Conservation (phyloP, 2,888 invertebrate genomes). For the Folsomia candida region DNA sequence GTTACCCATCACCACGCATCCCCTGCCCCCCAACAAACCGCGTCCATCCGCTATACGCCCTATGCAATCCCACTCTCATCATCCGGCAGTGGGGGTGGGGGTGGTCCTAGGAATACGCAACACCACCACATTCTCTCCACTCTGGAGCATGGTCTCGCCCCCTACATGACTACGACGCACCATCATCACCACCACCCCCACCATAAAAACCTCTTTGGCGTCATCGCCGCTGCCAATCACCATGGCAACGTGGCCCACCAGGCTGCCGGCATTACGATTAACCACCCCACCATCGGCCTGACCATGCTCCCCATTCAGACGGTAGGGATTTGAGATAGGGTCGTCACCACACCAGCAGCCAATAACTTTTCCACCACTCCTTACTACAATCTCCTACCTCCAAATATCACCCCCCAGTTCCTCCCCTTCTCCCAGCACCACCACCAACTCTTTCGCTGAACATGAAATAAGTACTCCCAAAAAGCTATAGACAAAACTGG, state of each 20-base stretch:
- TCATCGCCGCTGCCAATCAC: conserved; percentile 47
- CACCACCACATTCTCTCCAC: conserved; percentile 66
- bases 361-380: neutral
- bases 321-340: conserved; percentile 48
- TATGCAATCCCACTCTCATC: conserved; percentile 53
- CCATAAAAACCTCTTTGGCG: conserved; percentile 51
- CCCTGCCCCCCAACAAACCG: too few species aligned
- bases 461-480: too few species aligned
- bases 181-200: too few species aligned
- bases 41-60: conserved; percentile 52
- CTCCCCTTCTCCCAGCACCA: neutral
- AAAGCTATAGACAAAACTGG: too few species aligned
- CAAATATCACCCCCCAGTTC: neutral
- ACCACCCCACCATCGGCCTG: conserved; percentile 50
- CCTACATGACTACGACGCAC: conserved; percentile 51
- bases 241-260: conserved; percentile 24
- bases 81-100: conserved; percentile 58
- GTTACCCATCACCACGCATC: conserved; percentile 51
- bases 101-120: too few species aligned
- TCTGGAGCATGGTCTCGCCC: conserved; percentile 53
- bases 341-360: neutral
- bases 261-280: conserved; percentile 50
- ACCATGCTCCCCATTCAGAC: conserved; percentile 51
- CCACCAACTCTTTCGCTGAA: too few species aligned
- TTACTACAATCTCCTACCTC: too few species aligned